A percentile compares a stretch with the other conserved stretches of the same genome.
These are phyloP conservation scores for Cephus pygmeus DNA, from an alignment of 2,888 invertebrate genomes.

Conservation along the genomic window DNA sequence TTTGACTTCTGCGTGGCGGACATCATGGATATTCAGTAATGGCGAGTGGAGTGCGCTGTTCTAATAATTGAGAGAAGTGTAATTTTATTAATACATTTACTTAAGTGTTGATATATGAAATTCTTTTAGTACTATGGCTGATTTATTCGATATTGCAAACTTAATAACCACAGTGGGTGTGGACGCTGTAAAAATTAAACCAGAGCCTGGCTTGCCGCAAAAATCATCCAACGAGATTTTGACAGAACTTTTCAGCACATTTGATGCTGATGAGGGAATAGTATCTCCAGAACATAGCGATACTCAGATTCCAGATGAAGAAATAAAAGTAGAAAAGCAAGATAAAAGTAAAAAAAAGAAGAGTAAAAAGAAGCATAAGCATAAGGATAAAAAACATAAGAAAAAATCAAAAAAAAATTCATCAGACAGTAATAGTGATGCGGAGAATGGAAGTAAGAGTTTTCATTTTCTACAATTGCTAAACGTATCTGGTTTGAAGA, in stretches of 20 bases:
- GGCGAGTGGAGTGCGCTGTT: background rate
- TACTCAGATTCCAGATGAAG: constrained; percentile 32
- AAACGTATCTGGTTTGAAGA: background rate
- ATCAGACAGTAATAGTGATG: constrained; percentile 53
- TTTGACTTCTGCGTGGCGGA: background rate
- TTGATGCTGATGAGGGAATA: constrained; percentile 68
- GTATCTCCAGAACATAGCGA: constrained; percentile 36
- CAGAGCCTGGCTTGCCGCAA: constrained; percentile 62
- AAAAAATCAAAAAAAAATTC: constrained; percentile 66
- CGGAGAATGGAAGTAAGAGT: constrained; percentile 50
- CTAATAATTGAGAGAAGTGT: background rate
- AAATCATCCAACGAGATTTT: constrained; percentile 85
- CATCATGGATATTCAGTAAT: background rate
- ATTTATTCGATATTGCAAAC: constrained; percentile 62
- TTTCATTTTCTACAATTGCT: constrained; percentile 3
- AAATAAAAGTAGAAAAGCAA: constrained; percentile 36
- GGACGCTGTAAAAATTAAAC: constrained; percentile 60
- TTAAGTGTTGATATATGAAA: background rate
- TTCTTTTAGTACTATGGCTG: constrained; percentile 44
- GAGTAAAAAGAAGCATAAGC: constrained; percentile 63
- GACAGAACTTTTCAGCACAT: constrained; percentile 83
- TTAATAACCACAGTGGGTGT: constrained; percentile 61
- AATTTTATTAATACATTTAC: background rate
- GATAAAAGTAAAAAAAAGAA: constrained; percentile 52
- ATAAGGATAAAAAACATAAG: constrained; percentile 70